Evolutionary conservation across 2,113 vertebrate genomes (phyloP), one percentile per base, ranked within the genome.

Genomic region (Lipophrys pholis): DNA sequence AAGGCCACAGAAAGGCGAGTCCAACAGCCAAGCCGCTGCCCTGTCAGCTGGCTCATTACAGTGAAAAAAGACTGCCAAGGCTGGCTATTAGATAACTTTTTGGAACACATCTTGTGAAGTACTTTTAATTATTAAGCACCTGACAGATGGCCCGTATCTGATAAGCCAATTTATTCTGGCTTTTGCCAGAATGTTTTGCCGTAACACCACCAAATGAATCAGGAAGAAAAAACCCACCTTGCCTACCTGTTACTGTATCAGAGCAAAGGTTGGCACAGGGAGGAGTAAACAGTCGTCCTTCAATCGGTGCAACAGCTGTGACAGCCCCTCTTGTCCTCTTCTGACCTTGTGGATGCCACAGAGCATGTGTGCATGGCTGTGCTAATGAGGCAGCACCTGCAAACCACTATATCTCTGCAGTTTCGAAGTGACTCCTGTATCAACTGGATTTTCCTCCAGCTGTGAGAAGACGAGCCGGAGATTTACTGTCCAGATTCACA

Each of bases 31-130:
- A 58, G 39, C 21, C 51, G 39, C 54, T 68, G 65, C 52, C 48
- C 40, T 83, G 70, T 82, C 81, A 78, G 61, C 41, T 55, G 54
- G 59, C 74, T 90, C 78, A 83, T 83, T 85, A 78, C 36, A 38
- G 43, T 64, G 69, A 77, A 71, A 76, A 78, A 77, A 70, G 45
- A 76, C 70, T 51, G 62, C 51, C 72, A 77, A 85, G 65, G 74
- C 58, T 70, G 63, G 70, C 15, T 71, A 58, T 76, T 66, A 78
- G 60, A 78, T 72, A 82, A 79, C 65, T 78, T 85, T 83, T 54
- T 65, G 52, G 51, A 85, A 62, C 68, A 70, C 65, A 70, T 81
- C 50, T 79, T 70, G 68, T 45, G 58, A 83, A 69, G 11, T 68
- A 46, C 7, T 73, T 73, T 82, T 83, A 78, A 83, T 87, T 69